phyloP scores from a whole-genome alignment of 2,888 invertebrate species.

The Nesidiocoris tenuis region DNA sequence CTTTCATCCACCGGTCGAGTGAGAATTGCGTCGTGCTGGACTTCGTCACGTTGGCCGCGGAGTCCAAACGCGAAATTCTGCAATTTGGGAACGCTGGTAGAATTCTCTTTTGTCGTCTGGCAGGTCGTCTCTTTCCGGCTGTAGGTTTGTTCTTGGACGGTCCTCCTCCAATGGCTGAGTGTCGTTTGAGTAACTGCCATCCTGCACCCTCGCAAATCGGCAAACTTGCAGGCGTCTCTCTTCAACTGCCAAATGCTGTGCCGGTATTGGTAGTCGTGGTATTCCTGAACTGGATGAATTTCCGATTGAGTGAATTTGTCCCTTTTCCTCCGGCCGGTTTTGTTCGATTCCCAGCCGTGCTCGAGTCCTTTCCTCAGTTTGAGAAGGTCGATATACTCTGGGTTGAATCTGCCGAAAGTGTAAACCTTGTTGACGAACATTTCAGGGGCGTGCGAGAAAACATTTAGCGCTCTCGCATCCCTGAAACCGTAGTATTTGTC shows the following conservation, averaged over 20 bases:
- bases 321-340: constrained; percentile 12
- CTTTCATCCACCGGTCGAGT: constrained; percentile 17
- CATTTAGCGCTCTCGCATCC: constrained; percentile 54
- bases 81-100: background rate
- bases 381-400: constrained; percentile 43
- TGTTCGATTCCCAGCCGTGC: background rate
- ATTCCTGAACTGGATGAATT: constrained; percentile 18
- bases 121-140: background rate
- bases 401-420: constrained; percentile 24
- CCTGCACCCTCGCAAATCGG: background rate
- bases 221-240: constrained; percentile 30
- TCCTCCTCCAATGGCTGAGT: background rate
- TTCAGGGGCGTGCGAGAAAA: constrained; percentile 53
- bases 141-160: background rate
- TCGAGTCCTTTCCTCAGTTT: constrained; percentile 16
- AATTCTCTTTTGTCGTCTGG: constrained; percentile 10
- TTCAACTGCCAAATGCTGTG: constrained; percentile 36
- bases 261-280: constrained; percentile 18
- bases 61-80: constrained; percentile 6
- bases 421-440: constrained; percentile 12
- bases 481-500: constrained; percentile 68
- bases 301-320: constrained; percentile 35
- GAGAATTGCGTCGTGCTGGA: background rate
- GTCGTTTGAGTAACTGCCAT: background rate
- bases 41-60: constrained; percentile 5